Base-by-base conservation (phyloP, 2,113 vertebrate genomes). In the Rissa tridactyla region DNA sequence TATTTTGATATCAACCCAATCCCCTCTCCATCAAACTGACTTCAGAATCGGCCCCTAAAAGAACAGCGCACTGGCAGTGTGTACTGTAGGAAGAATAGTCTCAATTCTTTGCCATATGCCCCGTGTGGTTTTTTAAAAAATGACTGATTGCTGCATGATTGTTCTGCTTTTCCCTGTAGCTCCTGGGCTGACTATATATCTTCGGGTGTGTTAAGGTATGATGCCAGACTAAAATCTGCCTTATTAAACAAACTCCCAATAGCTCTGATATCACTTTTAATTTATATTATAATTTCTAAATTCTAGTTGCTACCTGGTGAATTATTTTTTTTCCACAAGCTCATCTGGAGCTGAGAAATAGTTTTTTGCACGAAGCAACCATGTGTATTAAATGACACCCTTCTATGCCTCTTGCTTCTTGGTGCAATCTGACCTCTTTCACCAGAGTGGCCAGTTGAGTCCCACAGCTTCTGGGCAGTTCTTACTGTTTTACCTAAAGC, bases 251-350 rank as follows among this genome's bases (percentile, higher is more conserved):
- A 90, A 94, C 38, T 93, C 87, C 87, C 95, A 92, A 95, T 96
- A 93, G 91, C 86, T 94, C 91, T 92, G 91, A 95, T 94, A 91
- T 73, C 92, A 92, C 92, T 96, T 96, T 97, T 96, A 95, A 97
- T 97, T 97, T 97, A 94, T 95, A 97, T 97, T 96, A 92, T 96
- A 97, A 97, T 97, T 96, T 88, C 82, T 64, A 78, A 94, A 96
- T 91, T 90, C 88, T 95, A 69, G 60, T 83, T 81, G 64, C 38
- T 91, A 90, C 85, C 69, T 85, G 57, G 52, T 54, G 72, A 72
- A 60, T 76, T 49, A 38, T 82, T 79, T 86, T 86, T 90, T 70
- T 21, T 25, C 23, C 70, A 70, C 36, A 78, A 83, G 83, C 2
- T 1, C 84, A 94, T 97, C 86, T 94, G 92, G 68, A 97, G 92